These are phyloP conservation scores for Gymnorhina tibicen DNA, from an alignment of 2,113 vertebrate species.

Conservation along the genomic window DNA sequence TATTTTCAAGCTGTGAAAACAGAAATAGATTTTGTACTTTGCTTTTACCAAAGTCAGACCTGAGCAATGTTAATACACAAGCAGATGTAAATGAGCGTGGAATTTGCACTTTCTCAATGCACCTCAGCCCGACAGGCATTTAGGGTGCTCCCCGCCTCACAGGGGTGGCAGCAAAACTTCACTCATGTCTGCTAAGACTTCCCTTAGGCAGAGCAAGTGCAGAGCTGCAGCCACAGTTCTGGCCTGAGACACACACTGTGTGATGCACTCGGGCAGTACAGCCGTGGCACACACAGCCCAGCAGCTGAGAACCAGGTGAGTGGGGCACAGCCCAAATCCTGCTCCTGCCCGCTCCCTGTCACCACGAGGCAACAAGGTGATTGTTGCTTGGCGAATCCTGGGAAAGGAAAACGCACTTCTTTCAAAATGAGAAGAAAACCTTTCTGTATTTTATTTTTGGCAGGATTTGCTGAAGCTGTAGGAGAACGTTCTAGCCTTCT, in stretches of 20 bases:
- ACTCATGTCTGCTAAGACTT: neutral
- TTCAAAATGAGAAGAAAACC: neutral
- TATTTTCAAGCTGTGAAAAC: slow-evolving; percentile 41
- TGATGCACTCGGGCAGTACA: neutral
- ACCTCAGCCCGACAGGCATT: neutral
- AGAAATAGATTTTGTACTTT: neutral
- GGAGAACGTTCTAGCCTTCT: neutral
- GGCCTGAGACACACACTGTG: rapidly evolving
- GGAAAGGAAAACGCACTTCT: neutral
- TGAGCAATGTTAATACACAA: neutral
- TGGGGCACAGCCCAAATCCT: neutral
- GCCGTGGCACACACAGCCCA: neutral
- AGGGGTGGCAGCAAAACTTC: neutral
- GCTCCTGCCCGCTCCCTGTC: neutral
- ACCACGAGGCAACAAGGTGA: neutral
- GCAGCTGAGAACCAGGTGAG: neutral
- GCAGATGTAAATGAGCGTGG: neutral
- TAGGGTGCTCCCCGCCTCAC: no score
- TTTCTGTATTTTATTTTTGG: neutral
- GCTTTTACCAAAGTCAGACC: neutral
- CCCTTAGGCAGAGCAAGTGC: neutral
- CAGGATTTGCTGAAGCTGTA: neutral
- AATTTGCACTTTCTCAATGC: neutral
- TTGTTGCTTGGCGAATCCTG: neutral
- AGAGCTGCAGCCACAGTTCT: neutral